Base-by-base conservation (phyloP, 1,140 invertebrate genomes). In the Drosophila mauritiana region DNA sequence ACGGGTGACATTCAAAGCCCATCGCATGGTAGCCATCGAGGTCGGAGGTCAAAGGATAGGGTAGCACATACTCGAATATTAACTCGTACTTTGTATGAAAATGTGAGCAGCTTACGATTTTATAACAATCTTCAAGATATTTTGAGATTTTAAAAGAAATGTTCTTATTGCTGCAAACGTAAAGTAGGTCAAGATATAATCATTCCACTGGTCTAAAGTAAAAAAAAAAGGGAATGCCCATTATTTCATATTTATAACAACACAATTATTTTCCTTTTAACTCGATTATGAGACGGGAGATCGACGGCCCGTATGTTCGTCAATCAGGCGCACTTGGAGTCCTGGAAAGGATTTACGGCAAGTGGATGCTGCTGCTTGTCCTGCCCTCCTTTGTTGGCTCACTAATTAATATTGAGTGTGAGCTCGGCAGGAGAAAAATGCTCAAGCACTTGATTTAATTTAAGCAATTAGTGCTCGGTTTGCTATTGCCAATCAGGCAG, bases 391-490 rank as follows among this genome's bases (percentile, higher is more conserved):
- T 36, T 52, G 31, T 20, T 20, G 46, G 34, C 58, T 25, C 43
- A 36, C 46, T 68, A 68, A 68, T 65, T 68, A 65, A 67, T 53
- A 53, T 20, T 27, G 39, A 68, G 63, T 42, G 59, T 64, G 27
- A 42, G 57, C 34, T n/a, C 22, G 6, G 42, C 40, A 61, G 31
- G 43, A 37, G 57, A 36, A 63, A 59, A 10, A 25, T 8, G 43
- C 36, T 37, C 20, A 34, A 12, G 27, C 58, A 63, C 45, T 67
- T 64, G 64, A 65, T 43, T 68, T 39, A n/a, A 43, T 64, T 67
- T 3, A 22, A 64, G 45, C 64, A 67, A 67, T 68, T 68, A 65
- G 37, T 68, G 27, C 10, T 27, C 37, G 43, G 31, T 37, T 48
- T 13, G 20, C 46, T 12, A 36, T n/a, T 37, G 31, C 45, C 57